phyloP scores from a whole-genome alignment of 1,140 invertebrate genomes.

The Diprion similis region DNA sequence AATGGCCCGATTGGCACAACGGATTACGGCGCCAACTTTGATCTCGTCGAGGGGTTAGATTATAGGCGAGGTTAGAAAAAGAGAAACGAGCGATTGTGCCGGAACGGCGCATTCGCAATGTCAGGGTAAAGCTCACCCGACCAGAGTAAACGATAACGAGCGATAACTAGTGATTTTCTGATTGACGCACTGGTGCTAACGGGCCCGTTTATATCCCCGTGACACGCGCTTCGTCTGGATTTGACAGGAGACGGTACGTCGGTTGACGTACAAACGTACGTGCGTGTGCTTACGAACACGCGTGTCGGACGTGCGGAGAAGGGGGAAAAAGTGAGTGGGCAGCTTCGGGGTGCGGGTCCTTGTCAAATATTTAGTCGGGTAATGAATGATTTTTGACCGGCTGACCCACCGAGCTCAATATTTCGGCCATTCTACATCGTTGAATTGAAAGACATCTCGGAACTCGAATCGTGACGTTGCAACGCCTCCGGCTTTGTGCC shows the following conservation, averaged over 20 bases:
- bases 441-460: background rate
- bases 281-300: no score
- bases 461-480: no score
- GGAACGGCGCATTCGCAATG: background rate
- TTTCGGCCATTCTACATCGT: background rate
- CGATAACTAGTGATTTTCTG: slow-evolving; percentile 7
- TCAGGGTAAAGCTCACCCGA: background rate
- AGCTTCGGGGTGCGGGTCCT: background rate
- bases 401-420: background rate
- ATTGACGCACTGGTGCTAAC: slow-evolving; percentile 4
- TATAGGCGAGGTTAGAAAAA: background rate
- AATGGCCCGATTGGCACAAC: no score
- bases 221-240: background rate
- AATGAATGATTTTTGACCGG: slow-evolving; percentile 2
- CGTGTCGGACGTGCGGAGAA: background rate
- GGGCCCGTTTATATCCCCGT: background rate
- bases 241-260: background rate
- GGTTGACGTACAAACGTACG: background rate
- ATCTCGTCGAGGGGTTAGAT: slow-evolving; percentile 1
- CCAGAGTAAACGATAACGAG: background rate
- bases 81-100: background rate
- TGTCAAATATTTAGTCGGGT: background rate
- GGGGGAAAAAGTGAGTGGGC: background rate
- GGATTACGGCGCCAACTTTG: background rate
- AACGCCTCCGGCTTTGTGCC: no score